Base-by-base conservation (phyloP, 64 coral and sea anemone genomes). In the Pocillopora damicornis region DNA sequence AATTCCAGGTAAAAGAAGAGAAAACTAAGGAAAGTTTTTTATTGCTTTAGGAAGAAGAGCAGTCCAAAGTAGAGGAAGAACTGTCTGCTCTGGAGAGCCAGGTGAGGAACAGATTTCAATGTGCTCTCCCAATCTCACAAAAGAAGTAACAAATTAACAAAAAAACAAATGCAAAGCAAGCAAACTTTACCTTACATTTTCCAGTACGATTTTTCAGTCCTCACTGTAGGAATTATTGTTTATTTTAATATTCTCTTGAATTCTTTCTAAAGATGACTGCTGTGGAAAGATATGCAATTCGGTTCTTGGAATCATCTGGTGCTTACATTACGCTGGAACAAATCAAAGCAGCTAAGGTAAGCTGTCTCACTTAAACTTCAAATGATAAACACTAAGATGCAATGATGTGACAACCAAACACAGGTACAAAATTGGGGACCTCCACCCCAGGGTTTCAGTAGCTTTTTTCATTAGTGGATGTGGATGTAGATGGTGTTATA, bases 281-380 rank as follows among this genome's bases (percentile, higher is more conserved):
- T 86, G 93, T 99, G 18, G 97, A 99, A 79, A 90, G 97, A 91
- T 99, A 90, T 77, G 97, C 97, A 10, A 94, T 99, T 35, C 90
- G 93, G 51, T 99, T 95, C 76, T 73, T 95, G 34, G 97, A 99
- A 81, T 89, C 84, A 15, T 92, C 97, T 75, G 88, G 91, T 69
- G 90, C 67, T 26, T 99, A 95, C 58, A 77, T 95, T 22, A 99
- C 93, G 8, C 67, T 93, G 76, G 97, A 99, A 65, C 93, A 99
- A 86, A 89, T 99, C 75, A 92, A 95, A 37, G 90, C 90, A 79
- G 94, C 90, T 58, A 82, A 95, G 88, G 97, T 99, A 88, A 42
- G 34, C n/a, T 35, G 13, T 17, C 56, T 20, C 20, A 38, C 37
- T 64, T 62, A 7, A 51, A 51, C 42, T 51, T 51, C 42, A 51